Percentiles rank a stretch among this genome's conserved stretches.
phyloP scores from a whole-genome alignment of 2,888 invertebrate genomes.

The Iphiclides podalirius region DNA sequence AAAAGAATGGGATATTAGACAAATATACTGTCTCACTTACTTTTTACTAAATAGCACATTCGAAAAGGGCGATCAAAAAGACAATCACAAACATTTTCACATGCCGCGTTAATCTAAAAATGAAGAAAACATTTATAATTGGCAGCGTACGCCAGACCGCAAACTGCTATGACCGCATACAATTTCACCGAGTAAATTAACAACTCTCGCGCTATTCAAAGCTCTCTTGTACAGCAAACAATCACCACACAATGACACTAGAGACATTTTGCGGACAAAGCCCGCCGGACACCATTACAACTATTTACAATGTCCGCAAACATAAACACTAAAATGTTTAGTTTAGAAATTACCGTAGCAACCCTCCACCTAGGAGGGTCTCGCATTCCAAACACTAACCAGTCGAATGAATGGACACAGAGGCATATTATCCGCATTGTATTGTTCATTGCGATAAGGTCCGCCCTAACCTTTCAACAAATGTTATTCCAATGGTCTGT shows the following conservation, averaged over 20 bases:
- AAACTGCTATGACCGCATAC: background rate
- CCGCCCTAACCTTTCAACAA: too few relatives aligned
- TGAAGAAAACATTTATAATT: too few relatives aligned
- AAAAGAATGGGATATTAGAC: too few relatives aligned
- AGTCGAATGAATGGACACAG: background rate
- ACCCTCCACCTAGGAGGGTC: slow-evolving; percentile 7
- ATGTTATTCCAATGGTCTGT: background rate
- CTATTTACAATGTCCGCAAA: slow-evolving; percentile 10
- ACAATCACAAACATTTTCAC: too few relatives aligned
- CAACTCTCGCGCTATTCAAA: too few relatives aligned
- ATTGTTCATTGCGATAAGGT: background rate
- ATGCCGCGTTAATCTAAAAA: too few relatives aligned
- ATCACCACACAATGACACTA: background rate
- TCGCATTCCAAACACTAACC: background rate
- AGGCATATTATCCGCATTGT: background rate
- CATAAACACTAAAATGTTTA: slow-evolving; percentile 13
- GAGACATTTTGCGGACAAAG: slow-evolving; percentile 8
- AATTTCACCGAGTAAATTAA: too few relatives aligned
- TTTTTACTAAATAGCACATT: too few relatives aligned
- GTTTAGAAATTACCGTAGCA: slow-evolving; percentile 11
- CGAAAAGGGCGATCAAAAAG: too few relatives aligned
- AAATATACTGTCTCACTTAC: too few relatives aligned
- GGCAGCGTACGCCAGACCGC: too few relatives aligned
- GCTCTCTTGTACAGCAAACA: background rate
- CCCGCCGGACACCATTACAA: slow-evolving; percentile 13